Base-by-base conservation (phyloP, 2,888 invertebrate genomes). In the Oscheius onirici region DNA sequence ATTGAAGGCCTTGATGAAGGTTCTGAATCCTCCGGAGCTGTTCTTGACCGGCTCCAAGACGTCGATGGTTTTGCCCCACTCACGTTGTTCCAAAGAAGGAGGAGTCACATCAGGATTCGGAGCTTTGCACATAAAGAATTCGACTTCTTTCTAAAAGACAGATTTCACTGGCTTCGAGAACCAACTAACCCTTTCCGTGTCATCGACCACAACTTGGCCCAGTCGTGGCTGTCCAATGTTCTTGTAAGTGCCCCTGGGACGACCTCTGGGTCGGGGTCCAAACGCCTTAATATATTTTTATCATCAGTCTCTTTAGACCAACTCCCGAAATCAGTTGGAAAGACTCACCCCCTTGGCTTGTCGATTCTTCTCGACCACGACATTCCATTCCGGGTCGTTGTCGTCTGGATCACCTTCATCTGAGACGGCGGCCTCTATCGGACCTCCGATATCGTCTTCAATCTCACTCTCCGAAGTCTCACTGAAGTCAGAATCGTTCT, bases 11-110 rank as follows among this genome's bases (percentile, higher is more conserved):
- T 41, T 17, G 5, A 54, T 22, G 20, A 66, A 66, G 20, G 13
- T 22, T 24, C 34, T 28, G 43, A 66, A 66, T 6, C 66, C 66
- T 13, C 66, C 66, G 41, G 66, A 66, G 22, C 34, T 24, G 13
- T 24, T 40, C 20, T 28, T 40, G 13, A 66, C 15, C 1, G 34
- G 52, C 1, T 34, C 15, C 8, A 66, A 51, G 40, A 3, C 17
- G n/a, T 66, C 51, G 10, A 66, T n/a, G 2, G 34, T 17, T 2
- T 6, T 8, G 17, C 41, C 58, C n/a, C 10, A 41, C 1, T 11
- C n/a, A 11, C 58, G 34, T 2, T n/a, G 13, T 17, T 40, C 58
- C 6, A 17, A 11, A 17, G 41, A 11, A 2, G 58, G 58, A 6
- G 41, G 58, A 46, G 46, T 46, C 5, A 3, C 3, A 46, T 46